Base-by-base conservation (phyloP, 2,888 invertebrate species). In the Tenthredo notha region DNA sequence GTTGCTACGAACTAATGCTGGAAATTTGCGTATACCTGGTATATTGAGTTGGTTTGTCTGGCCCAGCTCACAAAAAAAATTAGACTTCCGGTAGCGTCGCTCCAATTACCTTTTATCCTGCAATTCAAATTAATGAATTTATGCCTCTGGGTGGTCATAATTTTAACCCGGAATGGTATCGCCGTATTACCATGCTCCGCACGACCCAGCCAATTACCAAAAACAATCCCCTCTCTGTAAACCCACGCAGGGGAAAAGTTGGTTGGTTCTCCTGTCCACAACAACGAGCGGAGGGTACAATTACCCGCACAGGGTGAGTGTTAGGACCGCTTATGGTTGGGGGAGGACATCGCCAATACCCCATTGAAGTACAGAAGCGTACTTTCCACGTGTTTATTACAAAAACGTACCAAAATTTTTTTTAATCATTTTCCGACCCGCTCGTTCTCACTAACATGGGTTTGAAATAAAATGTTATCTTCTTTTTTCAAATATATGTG, bases 61-160 rank as follows among this genome's bases (percentile, higher is more conserved):
- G 29, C 25, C 9, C 47, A 6, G 47, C 18, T 70, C 67, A 25
- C 47, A 2, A 10, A 33, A 77, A 61, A 67, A 83, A 70, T 83
- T 83, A 70, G 75, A 84, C 84, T 85, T 86, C 85, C 86, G 85
- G 87, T 84, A 78, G 86, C 84, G 85, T 80, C 85, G 87, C 86
- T 87, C 85, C 86, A 88, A 88, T 88, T 88, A 87, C 88, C 88
- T 89, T 90, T 89, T 88, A 87, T 88, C 87, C 86, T 86, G 88
- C 89, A 88, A 90, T 90, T 90, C 87, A 88, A 90, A 90, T 90
- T 90, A 90, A 90, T 90, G 90, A 90, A 90, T 90, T 90, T 90
- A 90, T 90, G 88, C 88, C 85, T 87, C 87, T 86, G 84, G 87
- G 85, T 88, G 88, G 87, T 88, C 89, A 88, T 90, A 89, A 90